Evolutionary conservation across 53 echinoderm and acorn worm species (phyloP), one percentile per base, ranked within the genome.

Genomic region (Paracentrotus lividus): DNA sequence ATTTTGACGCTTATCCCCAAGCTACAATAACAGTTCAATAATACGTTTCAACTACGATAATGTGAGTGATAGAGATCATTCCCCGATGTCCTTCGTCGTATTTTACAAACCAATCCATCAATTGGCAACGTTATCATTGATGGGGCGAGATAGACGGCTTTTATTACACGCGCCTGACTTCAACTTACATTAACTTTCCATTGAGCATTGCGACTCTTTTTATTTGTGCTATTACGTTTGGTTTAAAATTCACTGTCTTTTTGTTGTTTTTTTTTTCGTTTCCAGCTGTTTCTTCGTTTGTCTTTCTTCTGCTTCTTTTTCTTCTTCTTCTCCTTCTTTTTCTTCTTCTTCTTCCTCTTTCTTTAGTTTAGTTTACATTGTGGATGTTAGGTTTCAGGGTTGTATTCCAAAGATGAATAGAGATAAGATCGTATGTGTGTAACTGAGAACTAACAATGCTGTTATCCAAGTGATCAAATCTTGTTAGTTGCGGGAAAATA

Each of bases 1-100:
- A 16, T 52, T 72, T 72, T 72, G 72, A 72, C 72, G 72, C 72
- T 72, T 32, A 38, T 72, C 72, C 21, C 40, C 40, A 72, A 72
- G 72, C 72, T 72, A 40, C 72, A 72, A 72, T 72, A 72, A 72
- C 72, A 72, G 72, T 72, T 72, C 72, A 72, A 72, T 72, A 52
- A 60, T 72, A 72, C 7, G 36, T 18, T 72, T 20, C 72, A 72
- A 72, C 72, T 72, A 40, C 5, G 38, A 72, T 72, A 72, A 72
- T 40, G 20, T 72, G 12, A 36, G 40, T 21, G 72, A 72, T 72
- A 72, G 40, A 72, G 72, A 72, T 72, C 72, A 36, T 40, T 72
- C 16, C 20, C 5, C 72, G 32, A 72, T 72, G 72, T 72, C 72
- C 72, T 72, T 38, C 72, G 38, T 40, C 21, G 40, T 36, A 72